Conservation (phyloP, 2,888 invertebrate species). For the Sarcophaga carnaria region DNA sequence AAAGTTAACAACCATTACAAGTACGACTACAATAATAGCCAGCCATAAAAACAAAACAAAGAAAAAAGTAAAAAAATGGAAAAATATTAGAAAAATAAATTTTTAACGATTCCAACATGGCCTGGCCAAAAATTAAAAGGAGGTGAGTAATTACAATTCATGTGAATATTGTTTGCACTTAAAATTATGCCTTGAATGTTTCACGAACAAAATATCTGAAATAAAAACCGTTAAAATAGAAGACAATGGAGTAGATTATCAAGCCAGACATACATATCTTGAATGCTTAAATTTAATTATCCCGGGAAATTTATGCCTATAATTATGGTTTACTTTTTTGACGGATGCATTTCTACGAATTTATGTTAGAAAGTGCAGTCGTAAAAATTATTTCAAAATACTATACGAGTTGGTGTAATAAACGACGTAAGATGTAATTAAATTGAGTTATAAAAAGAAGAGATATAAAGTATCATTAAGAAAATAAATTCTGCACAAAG, state of each 20-base stretch:
- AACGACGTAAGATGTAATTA: too few relatives aligned
- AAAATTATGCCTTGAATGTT: constrained; percentile 33
- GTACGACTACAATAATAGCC: constrained; percentile 5
- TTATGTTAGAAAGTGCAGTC: constrained; percentile 8
- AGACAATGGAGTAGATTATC: not conserved
- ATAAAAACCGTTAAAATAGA: constrained; percentile 34
- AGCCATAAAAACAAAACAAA: constrained; percentile 19
- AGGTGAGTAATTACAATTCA: constrained; percentile 16
- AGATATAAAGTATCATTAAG: too few relatives aligned
- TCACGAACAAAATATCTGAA: constrained; percentile 37
- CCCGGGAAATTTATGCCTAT: constrained; percentile 31
- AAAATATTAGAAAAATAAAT: not conserved
- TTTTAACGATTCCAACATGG: not conserved
- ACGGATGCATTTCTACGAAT: constrained; percentile 47
- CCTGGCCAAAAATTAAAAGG: not conserved
- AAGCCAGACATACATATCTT: constrained; percentile 39
- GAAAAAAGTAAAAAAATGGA: constrained; percentile 11
- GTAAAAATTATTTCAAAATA: constrained; percentile 27
- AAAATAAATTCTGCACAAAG: too few relatives aligned
- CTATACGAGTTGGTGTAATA: not conserved
- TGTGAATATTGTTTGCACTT: constrained; percentile 25
- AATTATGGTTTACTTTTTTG: constrained; percentile 16
- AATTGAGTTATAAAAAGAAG: too few relatives aligned
- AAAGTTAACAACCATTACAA: constrained; percentile 51
- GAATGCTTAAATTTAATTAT: constrained; percentile 44